Conservation (phyloP, 1,140 invertebrate species). For the Dendrolimus punctatus region DNA sequence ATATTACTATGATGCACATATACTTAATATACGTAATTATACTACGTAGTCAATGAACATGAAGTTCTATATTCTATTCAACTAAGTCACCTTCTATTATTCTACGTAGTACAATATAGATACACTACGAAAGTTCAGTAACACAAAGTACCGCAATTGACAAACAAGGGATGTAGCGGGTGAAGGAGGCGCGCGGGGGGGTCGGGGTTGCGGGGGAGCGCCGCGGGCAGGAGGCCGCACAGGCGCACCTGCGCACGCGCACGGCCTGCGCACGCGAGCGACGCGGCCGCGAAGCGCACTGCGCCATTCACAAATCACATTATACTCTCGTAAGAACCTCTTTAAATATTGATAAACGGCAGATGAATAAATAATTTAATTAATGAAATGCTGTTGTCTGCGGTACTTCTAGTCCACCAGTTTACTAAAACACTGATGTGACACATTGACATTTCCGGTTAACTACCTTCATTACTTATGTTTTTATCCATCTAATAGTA, state of each 20-base stretch:
- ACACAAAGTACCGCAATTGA: slow-evolving; percentile 26
- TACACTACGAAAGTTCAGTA: too few relatives aligned
- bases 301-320: background rate
- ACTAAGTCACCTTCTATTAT: background rate
- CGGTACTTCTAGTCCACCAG: too few relatives aligned
- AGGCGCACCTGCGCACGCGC: slow-evolving; percentile 16
- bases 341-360: too few relatives aligned
- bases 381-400: too few relatives aligned
- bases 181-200: slow-evolving; percentile 11
- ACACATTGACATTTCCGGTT: too few relatives aligned
- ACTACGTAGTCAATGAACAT: too few relatives aligned
- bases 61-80: background rate
- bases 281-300: background rate
- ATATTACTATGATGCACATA: too few relatives aligned
- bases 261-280: slow-evolving; percentile 5
- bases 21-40: too few relatives aligned
- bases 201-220: slow-evolving; percentile 12
- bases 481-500: too few relatives aligned
- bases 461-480: too few relatives aligned
- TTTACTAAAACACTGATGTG: too few relatives aligned
- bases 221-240: slow-evolving; percentile 12
- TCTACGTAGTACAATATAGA: background rate
- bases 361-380: too few relatives aligned
- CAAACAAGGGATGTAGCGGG: slow-evolving; percentile 19
- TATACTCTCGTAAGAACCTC: background rate